phyloP scores from a whole-genome alignment of 2,888 invertebrate genomes.

The Drosophila ezoana region DNA sequence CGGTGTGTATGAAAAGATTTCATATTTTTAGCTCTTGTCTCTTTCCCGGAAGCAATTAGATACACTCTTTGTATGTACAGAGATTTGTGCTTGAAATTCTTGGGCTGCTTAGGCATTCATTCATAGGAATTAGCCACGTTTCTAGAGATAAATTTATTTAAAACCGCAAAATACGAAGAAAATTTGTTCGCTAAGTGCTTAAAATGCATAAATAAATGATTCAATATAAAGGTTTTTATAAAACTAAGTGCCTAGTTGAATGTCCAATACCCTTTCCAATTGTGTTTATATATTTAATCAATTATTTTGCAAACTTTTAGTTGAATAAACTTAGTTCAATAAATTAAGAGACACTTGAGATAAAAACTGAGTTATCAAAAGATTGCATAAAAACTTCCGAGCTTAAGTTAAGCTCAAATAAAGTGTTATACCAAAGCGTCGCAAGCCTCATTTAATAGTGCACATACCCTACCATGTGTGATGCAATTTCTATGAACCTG shows the following conservation, averaged over 20 bases:
- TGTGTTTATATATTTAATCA: too few relatives aligned
- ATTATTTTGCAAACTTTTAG: too few relatives aligned
- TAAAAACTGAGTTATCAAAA: too few relatives aligned
- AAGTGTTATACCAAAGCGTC: too few relatives aligned
- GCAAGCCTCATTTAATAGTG: neutral
- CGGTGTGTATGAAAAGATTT: constrained; percentile 3
- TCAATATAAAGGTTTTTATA: neutral
- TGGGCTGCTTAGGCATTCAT: constrained; percentile 30
- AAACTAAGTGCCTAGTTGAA: too few relatives aligned
- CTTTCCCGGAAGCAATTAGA: constrained; percentile 73
- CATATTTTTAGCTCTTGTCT: constrained; percentile 23
- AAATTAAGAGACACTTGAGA: too few relatives aligned
- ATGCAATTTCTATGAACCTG: constrained; percentile 8
- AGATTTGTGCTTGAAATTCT: constrained; percentile 25
- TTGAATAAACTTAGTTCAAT: too few relatives aligned
- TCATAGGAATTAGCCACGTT: constrained; percentile 37
- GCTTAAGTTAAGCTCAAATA: too few relatives aligned
- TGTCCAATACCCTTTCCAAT: too few relatives aligned
- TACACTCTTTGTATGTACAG: constrained; percentile 9
- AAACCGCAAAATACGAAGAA: constrained; percentile 3
- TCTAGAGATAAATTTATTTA: constrained; percentile 18
- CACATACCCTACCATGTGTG: neutral
- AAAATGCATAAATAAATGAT: constrained; percentile 7
- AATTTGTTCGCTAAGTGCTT: neutral
- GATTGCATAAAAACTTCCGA: too few relatives aligned